Evolutionary conservation across 2,797 vertebrate genomes (phyloP).

Genomic region (Cyclura pinguis): DNA sequence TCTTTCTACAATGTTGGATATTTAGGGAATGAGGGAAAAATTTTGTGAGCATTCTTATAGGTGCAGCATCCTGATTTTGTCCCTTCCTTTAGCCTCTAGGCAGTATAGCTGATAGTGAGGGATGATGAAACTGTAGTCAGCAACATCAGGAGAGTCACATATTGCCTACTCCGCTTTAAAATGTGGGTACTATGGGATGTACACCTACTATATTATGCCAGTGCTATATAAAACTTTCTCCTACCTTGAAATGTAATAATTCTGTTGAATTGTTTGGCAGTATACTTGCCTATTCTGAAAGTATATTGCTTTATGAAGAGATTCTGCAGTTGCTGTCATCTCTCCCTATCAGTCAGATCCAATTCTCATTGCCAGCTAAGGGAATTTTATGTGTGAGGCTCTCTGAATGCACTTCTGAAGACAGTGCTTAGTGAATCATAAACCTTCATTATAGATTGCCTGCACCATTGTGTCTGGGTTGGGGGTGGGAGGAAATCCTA

Average conservation of each 20-base stretch:
- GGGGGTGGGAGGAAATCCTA: no score
- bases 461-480: not conserved
- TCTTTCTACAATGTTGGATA: no score
- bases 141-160: not conserved
- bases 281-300: not conserved
- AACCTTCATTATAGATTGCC: conserved; percentile 7
- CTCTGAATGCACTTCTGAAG: not conserved
- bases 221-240: conserved; percentile 24
- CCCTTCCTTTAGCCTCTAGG: no score
- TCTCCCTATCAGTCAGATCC: conserved; percentile 7
- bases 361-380: not conserved
- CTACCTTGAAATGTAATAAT: not conserved
- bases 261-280: not conserved
- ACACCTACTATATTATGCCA: not conserved
- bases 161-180: not conserved
- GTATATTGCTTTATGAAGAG: conserved; percentile 7
- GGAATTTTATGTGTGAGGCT: not conserved
- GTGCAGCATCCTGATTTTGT: no score
- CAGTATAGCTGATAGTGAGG: no score
- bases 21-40: no score
- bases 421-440: not conserved
- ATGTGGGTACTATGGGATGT: not conserved
- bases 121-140: no score
- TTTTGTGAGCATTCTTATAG: no score
- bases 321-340: conserved; percentile 21